A percentile compares a stretch with the other conserved stretches of the same genome.
These are phyloP conservation scores for Trilocha varians DNA, from an alignment of 2,888 invertebrate species.

Conservation along the genomic window DNA sequence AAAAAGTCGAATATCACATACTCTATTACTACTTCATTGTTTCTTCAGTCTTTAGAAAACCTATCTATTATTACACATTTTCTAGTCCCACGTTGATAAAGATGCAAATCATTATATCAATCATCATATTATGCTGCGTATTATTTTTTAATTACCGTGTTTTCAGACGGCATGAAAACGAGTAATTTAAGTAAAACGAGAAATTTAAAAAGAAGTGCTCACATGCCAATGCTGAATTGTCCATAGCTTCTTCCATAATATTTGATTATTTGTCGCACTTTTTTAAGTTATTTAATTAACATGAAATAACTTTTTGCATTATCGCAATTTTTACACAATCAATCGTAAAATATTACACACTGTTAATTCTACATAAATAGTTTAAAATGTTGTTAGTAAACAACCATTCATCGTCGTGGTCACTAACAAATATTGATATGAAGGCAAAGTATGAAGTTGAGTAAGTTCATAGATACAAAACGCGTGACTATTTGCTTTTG, in stretches of 20 bases:
- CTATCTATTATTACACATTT: too few species aligned
- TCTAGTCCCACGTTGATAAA: too few species aligned
- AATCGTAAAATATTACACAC: background rate
- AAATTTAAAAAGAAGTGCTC: background rate
- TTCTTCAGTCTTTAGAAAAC: too few species aligned
- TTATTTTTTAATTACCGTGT: too few species aligned
- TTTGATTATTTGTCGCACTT: background rate
- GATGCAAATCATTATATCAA: too few species aligned
- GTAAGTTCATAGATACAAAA: conserved; percentile 23
- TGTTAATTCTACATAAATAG: too few species aligned
- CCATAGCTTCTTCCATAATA: conserved; percentile 1
- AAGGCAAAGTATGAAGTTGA: conserved; percentile 27
- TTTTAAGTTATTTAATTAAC: background rate
- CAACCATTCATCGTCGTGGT: conserved; percentile 27
- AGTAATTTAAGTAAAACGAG: background rate
- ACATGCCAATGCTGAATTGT: conserved; percentile 16
- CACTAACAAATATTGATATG: conserved; percentile 42
- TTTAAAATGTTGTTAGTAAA: conserved; percentile 5
- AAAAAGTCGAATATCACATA: conserved; percentile 4
- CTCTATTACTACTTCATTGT: conserved; percentile 5
- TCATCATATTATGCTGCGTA: too few species aligned
- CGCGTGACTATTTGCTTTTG: conserved; percentile 38
- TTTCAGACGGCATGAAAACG: conserved; percentile 8
- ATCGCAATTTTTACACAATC: background rate
- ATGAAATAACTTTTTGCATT: background rate